Percentiles rank a stretch among this genome's conserved stretches.
These are phyloP conservation scores for Zonitis immaculata DNA, from an alignment of 2,888 invertebrate species.

Conservation along the genomic window DNA sequence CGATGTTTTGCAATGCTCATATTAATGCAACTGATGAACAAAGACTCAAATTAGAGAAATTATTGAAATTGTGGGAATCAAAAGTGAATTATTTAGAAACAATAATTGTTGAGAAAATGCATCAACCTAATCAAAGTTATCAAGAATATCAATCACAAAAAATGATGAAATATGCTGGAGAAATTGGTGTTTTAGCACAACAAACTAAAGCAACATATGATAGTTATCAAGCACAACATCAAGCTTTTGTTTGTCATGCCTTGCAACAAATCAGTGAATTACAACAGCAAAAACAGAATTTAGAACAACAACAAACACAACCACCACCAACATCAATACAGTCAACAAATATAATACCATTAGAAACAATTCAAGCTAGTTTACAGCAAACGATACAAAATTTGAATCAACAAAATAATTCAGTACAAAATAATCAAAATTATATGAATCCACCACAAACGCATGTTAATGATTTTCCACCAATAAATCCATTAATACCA, in stretches of 20 bases:
- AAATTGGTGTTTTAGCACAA: slow-evolving; percentile 65
- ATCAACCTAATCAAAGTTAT: slow-evolving; percentile 82
- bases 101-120: slow-evolving; percentile 78
- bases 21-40: slow-evolving; percentile 83
- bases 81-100: slow-evolving; percentile 86
- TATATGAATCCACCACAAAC: slow-evolving; percentile 24
- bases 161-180: slow-evolving; percentile 72
- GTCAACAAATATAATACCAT: slow-evolving; percentile 32
- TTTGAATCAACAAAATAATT: slow-evolving; percentile 24
- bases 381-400: slow-evolving; percentile 37
- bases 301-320: slow-evolving; percentile 49
- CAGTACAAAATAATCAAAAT: slow-evolving; percentile 17
- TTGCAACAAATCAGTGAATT: slow-evolving; percentile 81
- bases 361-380: slow-evolving; percentile 39
- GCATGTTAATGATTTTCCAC: slow-evolving; percentile 27
- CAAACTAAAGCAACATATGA: slow-evolving; percentile 82
- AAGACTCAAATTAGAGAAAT: slow-evolving; percentile 85
- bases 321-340: slow-evolving; percentile 15
- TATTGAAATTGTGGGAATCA: slow-evolving; percentile 94
- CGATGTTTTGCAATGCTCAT: slow-evolving; percentile 93
- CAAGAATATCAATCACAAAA: slow-evolving; percentile 83
- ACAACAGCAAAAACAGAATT: slow-evolving; percentile 63
- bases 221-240: slow-evolving; percentile 77
- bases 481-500: slow-evolving; percentile 43
- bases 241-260: slow-evolving; percentile 90